A percentile compares a stretch with the other conserved stretches of the same genome.
phyloP scores from a whole-genome alignment of 2,797 vertebrate species.

The Scolopax rusticola region DNA sequence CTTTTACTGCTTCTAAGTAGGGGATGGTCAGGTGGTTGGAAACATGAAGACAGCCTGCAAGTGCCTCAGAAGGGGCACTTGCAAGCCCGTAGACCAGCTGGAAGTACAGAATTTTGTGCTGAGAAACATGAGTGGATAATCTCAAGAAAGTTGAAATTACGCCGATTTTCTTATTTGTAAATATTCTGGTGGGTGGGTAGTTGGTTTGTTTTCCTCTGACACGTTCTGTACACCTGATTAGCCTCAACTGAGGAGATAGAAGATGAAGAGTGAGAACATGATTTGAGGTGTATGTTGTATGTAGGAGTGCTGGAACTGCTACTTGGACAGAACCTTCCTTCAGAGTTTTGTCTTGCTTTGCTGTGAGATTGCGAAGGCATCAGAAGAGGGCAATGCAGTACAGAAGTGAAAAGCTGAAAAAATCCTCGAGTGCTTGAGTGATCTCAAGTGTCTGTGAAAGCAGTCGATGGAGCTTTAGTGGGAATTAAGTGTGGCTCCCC shows the following conservation, averaged over 20 bases:
- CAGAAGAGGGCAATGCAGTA: not conserved
- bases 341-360: not conserved
- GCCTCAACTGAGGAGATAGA: not conserved
- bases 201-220: not conserved
- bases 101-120: not conserved
- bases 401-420: not conserved
- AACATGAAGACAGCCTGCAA: not conserved
- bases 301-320: not conserved
- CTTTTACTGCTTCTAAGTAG: not conserved
- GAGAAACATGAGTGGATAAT: not conserved
- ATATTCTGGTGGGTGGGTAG: not conserved
- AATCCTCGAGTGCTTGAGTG: not conserved
- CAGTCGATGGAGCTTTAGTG: not conserved
- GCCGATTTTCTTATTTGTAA: not conserved
- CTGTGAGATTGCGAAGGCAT: not conserved
- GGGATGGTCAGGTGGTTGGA: not conserved
- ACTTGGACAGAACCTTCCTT: not conserved
- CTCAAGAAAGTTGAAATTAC: not conserved
- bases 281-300: not conserved
- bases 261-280: not conserved
- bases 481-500: not conserved
- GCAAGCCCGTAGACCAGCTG: not conserved
- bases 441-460: not conserved
- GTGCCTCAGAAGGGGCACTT: not conserved
- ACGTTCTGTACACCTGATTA: not conserved